Percentiles rank a stretch among this genome's conserved stretches.
Evolutionary conservation across 1,140 invertebrate species (phyloP).

Genomic region (Drosophila equinoxialis): DNA sequence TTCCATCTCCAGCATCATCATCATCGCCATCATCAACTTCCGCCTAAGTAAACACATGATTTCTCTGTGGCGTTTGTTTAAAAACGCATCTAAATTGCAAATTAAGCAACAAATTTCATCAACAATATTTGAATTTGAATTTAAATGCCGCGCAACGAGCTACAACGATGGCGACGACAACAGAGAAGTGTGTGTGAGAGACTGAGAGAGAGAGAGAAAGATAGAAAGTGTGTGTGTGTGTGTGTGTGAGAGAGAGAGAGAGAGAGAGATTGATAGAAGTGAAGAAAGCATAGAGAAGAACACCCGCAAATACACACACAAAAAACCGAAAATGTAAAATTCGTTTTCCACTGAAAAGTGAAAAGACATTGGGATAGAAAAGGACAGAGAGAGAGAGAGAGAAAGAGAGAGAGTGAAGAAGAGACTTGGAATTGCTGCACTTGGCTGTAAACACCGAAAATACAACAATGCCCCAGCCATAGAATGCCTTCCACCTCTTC

Average conservation of each 20-base stretch:
- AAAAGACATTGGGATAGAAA: too few species aligned
- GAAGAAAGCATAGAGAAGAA: constrained; percentile 26
- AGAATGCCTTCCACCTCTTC: not conserved
- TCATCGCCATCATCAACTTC: constrained; percentile 52
- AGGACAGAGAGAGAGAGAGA: too few species aligned
- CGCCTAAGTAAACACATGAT: constrained; percentile 80
- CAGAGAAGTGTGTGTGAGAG: constrained; percentile 3
- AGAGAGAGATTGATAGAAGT: not conserved
- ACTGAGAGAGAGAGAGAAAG: not conserved
- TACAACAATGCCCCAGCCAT: constrained; percentile 66
- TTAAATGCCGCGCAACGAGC: constrained; percentile 70
- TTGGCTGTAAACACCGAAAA: constrained; percentile 78
- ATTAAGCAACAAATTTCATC: constrained; percentile 82
- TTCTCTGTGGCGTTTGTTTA: constrained; percentile 68
- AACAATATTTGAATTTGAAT: constrained; percentile 82
- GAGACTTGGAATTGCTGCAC: constrained; percentile 72
- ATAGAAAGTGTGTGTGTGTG: constrained; percentile 25
- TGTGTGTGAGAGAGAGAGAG: not conserved
- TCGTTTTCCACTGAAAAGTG: constrained; percentile 56
- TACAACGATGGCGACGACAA: not conserved
- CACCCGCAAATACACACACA: constrained; percentile 47
- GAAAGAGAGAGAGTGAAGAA: not conserved
- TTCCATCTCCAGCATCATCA: constrained; percentile 29
- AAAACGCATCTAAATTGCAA: constrained; percentile 82
- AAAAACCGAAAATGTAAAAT: constrained; percentile 78